Evolutionary conservation across 2,797 vertebrate genomes (phyloP).

Genomic region (Tapera naevia): DNA sequence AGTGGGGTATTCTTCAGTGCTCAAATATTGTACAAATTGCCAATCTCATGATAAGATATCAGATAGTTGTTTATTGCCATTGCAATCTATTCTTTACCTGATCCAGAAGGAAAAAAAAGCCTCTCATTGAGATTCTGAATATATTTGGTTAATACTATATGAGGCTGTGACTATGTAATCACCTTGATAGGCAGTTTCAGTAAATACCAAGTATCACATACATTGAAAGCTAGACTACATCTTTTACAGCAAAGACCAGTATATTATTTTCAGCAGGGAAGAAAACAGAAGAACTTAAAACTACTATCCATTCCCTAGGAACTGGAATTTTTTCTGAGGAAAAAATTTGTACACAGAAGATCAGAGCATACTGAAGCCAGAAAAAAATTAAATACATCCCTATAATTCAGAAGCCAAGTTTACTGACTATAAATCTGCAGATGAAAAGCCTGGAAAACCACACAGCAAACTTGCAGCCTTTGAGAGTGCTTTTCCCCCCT

Average conservation of each 20-base stretch:
- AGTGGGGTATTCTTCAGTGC: background rate
- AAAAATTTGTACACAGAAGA: background rate
- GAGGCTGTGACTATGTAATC: background rate
- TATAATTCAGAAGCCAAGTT: slow-evolving; percentile 26
- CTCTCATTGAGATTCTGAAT: background rate
- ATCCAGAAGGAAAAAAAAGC: background rate
- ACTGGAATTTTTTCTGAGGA: slow-evolving; percentile 28
- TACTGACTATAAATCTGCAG: background rate
- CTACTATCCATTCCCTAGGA: background rate
- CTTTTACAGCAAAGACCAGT: background rate
- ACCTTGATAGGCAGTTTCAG: background rate
- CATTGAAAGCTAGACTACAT: background rate
- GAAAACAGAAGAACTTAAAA: background rate
- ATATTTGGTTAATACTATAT: background rate
- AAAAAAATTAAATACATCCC: slow-evolving; percentile 53
- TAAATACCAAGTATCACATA: background rate
- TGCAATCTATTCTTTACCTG: background rate
- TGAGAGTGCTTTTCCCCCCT: background rate
- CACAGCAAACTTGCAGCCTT: background rate
- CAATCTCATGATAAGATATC: background rate
- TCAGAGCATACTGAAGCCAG: slow-evolving; percentile 18
- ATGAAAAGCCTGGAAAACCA: slow-evolving; percentile 35
- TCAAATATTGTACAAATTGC: background rate
- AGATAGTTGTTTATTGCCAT: background rate
- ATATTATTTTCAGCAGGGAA: background rate